These are phyloP conservation scores for Talpa occidentalis DNA, from an alignment of 2,113 vertebrate species.

Conservation along the genomic window DNA sequence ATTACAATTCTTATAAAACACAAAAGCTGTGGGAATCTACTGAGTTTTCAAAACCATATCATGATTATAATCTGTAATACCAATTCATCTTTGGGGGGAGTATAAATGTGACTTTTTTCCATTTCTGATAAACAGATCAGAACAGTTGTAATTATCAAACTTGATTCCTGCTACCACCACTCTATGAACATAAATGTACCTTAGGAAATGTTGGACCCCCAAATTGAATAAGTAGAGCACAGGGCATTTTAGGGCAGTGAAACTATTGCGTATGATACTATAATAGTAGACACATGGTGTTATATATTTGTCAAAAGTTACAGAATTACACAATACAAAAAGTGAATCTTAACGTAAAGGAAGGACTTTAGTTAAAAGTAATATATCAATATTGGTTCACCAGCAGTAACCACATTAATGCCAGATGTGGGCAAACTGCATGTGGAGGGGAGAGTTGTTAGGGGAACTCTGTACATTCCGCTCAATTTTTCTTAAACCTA, in stretches of 20 bases:
- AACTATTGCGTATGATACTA: neutral
- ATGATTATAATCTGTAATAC: neutral
- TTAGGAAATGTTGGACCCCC: neutral
- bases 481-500: constrained; percentile 3
- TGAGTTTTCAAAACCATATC: neutral
- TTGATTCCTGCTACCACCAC: neutral
- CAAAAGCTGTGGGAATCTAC: neutral
- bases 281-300: neutral
- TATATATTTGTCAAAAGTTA: neutral
- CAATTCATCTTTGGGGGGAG: neutral
- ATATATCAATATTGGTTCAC: neutral
- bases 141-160: neutral
- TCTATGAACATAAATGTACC: neutral
- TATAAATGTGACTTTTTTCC: neutral
- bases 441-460: neutral
- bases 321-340: neutral
- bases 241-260: neutral
- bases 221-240: neutral
- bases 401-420: neutral
- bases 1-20: constrained; percentile 16
- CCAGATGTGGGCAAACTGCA: neutral
- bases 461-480: neutral
- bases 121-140: neutral
- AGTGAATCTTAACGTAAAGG: neutral
- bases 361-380: neutral